Evolutionary conservation across 2,888 invertebrate genomes (phyloP).

Genomic region (Loripinus fragilis): DNA sequence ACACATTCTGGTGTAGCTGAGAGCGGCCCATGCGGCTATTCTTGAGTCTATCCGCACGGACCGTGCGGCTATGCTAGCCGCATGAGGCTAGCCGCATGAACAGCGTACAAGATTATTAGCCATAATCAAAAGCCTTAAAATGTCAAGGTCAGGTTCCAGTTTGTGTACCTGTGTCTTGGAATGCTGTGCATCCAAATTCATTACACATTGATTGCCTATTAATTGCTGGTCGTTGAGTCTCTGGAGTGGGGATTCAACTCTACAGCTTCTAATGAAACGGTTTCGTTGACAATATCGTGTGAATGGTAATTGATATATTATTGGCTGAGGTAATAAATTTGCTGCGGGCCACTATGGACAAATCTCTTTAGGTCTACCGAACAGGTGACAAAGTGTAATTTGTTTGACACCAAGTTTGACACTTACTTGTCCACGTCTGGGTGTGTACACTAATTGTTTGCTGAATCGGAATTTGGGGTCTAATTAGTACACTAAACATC

Average conservation of each 20-base stretch:
- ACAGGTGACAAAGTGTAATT: slow-evolving; percentile 16
- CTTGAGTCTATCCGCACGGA: too few species aligned
- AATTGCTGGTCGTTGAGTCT: slow-evolving; percentile 12
- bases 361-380: not conserved
- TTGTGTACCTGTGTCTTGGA: not conserved
- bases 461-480: not conserved
- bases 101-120: too few species aligned
- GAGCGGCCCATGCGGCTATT: too few species aligned
- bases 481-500: too few species aligned
- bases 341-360: slow-evolving; percentile 8
- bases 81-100: too few species aligned
- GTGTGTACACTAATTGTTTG: not conserved
- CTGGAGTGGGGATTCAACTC: too few species aligned
- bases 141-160: too few species aligned
- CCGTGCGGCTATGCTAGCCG: too few species aligned
- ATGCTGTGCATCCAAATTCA: not conserved
- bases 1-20: too few species aligned
- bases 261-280: not conserved
- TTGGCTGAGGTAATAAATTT: slow-evolving; percentile 4
- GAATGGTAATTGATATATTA: slow-evolving; percentile 21
- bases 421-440: slow-evolving; percentile 5
- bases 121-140: too few species aligned
- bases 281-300: slow-evolving; percentile 2
- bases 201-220: not conserved
- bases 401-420: slow-evolving; percentile 2